phyloP scores from a whole-genome alignment of 2,888 invertebrate species.

The Drosophila conformis region DNA sequence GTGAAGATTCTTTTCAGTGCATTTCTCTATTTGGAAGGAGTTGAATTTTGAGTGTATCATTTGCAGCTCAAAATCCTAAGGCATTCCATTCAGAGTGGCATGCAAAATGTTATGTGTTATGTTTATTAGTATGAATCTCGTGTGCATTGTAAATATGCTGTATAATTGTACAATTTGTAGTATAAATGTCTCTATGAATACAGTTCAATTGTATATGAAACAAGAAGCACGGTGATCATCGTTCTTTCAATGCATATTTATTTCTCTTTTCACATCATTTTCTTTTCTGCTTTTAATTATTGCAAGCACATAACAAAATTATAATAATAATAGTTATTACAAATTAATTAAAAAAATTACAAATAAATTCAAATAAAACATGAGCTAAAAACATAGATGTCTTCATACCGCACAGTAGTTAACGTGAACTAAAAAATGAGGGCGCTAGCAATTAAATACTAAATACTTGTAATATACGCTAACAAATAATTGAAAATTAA shows the following conservation, averaged over 20 bases:
- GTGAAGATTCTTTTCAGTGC: conserved; percentile 41
- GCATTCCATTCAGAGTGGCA: conserved; percentile 14
- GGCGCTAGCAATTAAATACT: conserved; percentile 38
- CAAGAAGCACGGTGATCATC: conserved; percentile 18
- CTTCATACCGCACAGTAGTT: conserved; percentile 67
- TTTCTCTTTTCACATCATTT: conserved; percentile 47
- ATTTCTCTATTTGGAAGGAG: conserved; percentile 70
- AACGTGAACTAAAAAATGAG: conserved; percentile 52
- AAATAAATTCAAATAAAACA: conserved; percentile 81
- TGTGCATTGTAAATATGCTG: conserved; percentile 20
- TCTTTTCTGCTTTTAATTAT: conserved; percentile 61
- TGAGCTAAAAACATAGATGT: conserved; percentile 74
- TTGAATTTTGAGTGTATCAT: conserved; percentile 34
- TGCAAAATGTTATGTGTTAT: background rate
- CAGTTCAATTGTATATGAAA: conserved; percentile 24
- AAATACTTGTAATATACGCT: conserved; percentile 42
- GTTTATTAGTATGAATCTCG: conserved; percentile 6
- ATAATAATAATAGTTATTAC: conserved; percentile 63
- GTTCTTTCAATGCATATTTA: conserved; percentile 57
- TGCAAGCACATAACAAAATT: conserved; percentile 78
- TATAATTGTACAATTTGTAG: conserved; percentile 18
- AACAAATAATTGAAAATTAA: conserved; percentile 45
- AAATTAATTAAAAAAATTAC: conserved; percentile 74
- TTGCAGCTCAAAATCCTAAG: conserved; percentile 32
- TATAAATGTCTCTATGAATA: conserved; percentile 7